These are phyloP conservation scores for Epinephelus awoara DNA, from an alignment of 2,797 vertebrate genomes.

Conservation along the genomic window DNA sequence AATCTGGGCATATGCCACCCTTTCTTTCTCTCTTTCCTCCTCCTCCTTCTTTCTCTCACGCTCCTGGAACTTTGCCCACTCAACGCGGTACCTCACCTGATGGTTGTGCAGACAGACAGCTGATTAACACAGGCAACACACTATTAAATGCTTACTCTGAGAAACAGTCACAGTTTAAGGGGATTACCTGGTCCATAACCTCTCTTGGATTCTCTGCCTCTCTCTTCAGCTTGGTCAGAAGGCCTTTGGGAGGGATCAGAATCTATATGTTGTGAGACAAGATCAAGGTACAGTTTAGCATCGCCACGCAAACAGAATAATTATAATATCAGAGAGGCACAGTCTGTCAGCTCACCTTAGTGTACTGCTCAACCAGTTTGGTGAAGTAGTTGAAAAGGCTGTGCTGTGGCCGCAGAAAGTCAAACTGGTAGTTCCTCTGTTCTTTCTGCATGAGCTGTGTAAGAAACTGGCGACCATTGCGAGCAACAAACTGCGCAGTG, in stretches of 20 bases:
- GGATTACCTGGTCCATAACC: slow-evolving; percentile 96
- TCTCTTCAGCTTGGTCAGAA: slow-evolving; percentile 94
- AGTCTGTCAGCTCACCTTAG: slow-evolving; percentile 88
- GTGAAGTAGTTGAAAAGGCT: slow-evolving; percentile 99
- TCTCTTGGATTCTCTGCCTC: slow-evolving; percentile 96
- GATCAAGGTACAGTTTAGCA: slow-evolving; percentile 21
- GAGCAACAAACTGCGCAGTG: slow-evolving; percentile 97
- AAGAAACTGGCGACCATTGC: slow-evolving; percentile 97
- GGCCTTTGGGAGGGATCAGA: slow-evolving; percentile 96
- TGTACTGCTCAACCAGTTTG: slow-evolving; percentile 99
- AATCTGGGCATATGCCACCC: slow-evolving; percentile 98
- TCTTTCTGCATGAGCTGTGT: slow-evolving; percentile 99
- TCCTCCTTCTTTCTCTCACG: slow-evolving; percentile 98
- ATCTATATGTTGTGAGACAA: slow-evolving; percentile 86
- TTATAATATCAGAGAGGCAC: background rate
- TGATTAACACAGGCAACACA: slow-evolving; percentile 27
- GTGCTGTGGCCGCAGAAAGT: slow-evolving; percentile 97
- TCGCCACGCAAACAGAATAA: background rate
- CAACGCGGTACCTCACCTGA: slow-evolving; percentile 96
- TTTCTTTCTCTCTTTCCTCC: slow-evolving; percentile 96
- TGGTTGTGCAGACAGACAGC: slow-evolving; percentile 22
- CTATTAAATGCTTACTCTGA: background rate
- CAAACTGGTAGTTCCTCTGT: slow-evolving; percentile 99
- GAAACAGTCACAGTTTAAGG: background rate
- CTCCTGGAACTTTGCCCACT: slow-evolving; percentile 99